Evolutionary conservation across 2,113 vertebrate species (phyloP), one percentile per base, ranked within the genome.

Genomic region (Eolophus roseicapilla): DNA sequence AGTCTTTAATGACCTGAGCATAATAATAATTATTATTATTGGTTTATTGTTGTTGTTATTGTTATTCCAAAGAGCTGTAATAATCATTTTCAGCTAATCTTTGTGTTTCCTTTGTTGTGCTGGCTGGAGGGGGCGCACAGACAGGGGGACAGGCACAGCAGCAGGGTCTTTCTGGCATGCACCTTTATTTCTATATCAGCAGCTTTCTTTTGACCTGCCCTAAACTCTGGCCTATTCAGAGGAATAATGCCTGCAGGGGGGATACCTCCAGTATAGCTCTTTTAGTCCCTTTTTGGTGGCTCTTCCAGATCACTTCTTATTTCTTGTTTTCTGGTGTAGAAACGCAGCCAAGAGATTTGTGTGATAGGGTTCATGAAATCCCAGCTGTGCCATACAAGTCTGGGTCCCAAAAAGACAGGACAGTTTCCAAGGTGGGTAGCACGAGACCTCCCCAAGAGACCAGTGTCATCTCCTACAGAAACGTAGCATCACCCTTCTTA

Each of bases 171-270:
- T 97, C 97, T 20, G 21, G 95, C 97, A 98, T 98, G 95, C 97
- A 94, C 93, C 93, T 93, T 98, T 98, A 97, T 98, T 98, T 98
- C 98, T 97, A 98, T 94, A 98, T 97, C 97, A 97, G 90, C 97
- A 97, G 95, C 95, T 98, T 95, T 97, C 96, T 98, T 98, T 98
- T 98, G 97, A 97, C 96, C 97, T 96, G 93, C 97, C 97, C 95
- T 98, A 97, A 98, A 98, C 95, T 97, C 96, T 96, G 94, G 79
- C 86, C 96, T 94, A 9, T 96, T 96, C 95, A 97, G 55, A 67
- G 91, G 28, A 93, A 93, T 94, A 96, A 95, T 76, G 94, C 96
- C 97, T 92, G 76, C 94, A 93, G 97, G 96, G 93, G 44, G 97
- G 95, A 96, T 92, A 95, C 94, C 96, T 98, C 93, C 94, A 86